Evolutionary conservation across 2,888 invertebrate genomes (phyloP), one percentile per base, ranked within the genome.

Genomic region (Drosophila kanekoi): DNA sequence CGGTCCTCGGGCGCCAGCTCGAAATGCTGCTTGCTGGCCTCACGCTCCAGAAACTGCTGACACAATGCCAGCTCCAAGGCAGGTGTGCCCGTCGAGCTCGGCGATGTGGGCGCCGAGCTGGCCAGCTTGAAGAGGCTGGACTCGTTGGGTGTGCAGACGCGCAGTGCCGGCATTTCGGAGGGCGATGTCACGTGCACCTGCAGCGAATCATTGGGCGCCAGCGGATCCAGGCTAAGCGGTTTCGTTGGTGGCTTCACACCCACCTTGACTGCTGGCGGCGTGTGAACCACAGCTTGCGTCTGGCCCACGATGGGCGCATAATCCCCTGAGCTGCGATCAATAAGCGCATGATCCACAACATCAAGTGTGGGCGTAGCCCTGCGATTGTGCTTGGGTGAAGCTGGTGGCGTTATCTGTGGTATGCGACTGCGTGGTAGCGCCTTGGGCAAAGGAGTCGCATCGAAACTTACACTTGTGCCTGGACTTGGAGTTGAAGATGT

Each of bases 131-230:
- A 91, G 1, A 91, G 80, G 38, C 87, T 90, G 4, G 90, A 91
- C 18, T 89, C 87, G 89, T 96, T 95, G 3, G 96, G 96, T 5
- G 96, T 95, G 80, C 96, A 96, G 71, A 89, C 43, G 2, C 79
- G 66, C 1, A 90, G 40, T 1, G 62, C 49, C 0, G 90, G 90
- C 68, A 90, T 77, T 49, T 73, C 68, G 0, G 90, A 81, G 4
- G 89, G 90, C 11, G 58, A 63, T 0, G 70, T 63, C 6, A 82
- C 60, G 6, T 71, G 69, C 38, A 78, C 57, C 11, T 74, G 53
- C 23, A 89, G 52, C 3, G 75, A 63, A 41, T 87, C 88, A 40
- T 89, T 89, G 11, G 88, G 89, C 0, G 81, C 81, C 41, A 89
- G 58, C 0, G 89, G 87, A 66, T 89, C 73, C 1, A 54, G 2